Percentiles rank a stretch among this genome's conserved stretches.
Conservation (phyloP, 2,888 invertebrate species). For the Baronia brevicornis region DNA sequence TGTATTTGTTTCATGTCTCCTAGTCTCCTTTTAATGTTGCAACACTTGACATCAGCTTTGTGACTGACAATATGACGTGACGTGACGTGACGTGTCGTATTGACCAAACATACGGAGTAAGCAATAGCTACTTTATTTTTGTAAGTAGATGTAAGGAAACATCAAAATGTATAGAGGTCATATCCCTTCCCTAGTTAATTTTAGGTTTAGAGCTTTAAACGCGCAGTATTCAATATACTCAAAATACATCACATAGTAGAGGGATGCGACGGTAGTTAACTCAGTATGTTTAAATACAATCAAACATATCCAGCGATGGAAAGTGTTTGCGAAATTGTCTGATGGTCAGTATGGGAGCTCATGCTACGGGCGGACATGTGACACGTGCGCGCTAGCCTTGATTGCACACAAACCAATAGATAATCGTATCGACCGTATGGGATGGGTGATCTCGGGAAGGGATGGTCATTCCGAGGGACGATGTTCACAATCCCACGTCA, state of each 20-base stretch:
- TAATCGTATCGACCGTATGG: conserved; percentile 4
- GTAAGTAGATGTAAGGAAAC: conserved; percentile 11
- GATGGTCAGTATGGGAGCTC: background rate
- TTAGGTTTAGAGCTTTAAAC: conserved; percentile 5
- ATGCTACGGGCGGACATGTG: conserved; percentile 1
- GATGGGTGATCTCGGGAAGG: no score
- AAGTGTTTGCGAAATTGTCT: background rate
- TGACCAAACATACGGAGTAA: background rate
- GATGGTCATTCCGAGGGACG: no score
- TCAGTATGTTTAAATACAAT: conserved; percentile 5
- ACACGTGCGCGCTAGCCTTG: conserved; percentile 3
- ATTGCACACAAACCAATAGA: conserved; percentile 1
- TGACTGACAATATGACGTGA: conserved; percentile 3
- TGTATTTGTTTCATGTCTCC: no score
- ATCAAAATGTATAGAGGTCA: conserved; percentile 1
- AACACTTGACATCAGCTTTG: no score
- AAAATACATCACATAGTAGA: conserved; percentile 10
- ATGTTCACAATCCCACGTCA: conserved; percentile 1
- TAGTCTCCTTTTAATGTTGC: conserved; percentile 1
- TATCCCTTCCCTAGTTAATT: conserved; percentile 2
- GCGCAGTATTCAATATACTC: conserved; percentile 11
- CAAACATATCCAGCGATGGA: conserved; percentile 3
- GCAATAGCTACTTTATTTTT: conserved; percentile 8
- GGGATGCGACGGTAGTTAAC: conserved; percentile 4
- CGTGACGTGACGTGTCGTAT: no score